phyloP scores from a whole-genome alignment of 2,797 vertebrate genomes.

The Rhabdophis nuchalis region DNA sequence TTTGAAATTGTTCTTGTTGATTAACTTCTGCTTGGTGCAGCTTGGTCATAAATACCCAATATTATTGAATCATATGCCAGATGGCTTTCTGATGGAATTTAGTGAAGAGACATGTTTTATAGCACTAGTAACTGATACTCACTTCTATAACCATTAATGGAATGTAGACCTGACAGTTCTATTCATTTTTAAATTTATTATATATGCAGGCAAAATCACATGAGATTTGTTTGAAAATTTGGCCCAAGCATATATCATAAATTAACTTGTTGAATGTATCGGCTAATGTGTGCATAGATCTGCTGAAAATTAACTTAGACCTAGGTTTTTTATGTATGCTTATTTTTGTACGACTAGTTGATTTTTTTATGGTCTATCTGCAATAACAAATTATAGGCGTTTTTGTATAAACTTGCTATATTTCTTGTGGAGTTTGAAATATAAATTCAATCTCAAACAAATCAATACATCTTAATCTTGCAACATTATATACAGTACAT shows the following conservation, averaged over 20 bases:
- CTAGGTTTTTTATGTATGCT: neutral
- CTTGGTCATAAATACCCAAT: neutral
- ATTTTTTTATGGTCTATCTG: neutral
- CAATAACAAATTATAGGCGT: neutral
- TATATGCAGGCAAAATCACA: neutral
- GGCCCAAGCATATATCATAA: neutral
- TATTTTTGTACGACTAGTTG: neutral
- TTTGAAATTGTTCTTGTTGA: neutral
- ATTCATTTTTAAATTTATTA: neutral
- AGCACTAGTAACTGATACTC: neutral
- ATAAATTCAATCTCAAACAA: neutral
- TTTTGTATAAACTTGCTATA: neutral
- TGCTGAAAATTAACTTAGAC: neutral
- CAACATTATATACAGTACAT: neutral
- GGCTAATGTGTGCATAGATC: neutral
- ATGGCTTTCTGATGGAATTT: neutral
- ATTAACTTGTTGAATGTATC: neutral
- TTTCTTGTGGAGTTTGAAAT: neutral
- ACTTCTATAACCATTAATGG: neutral
- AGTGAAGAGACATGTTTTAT: neutral
- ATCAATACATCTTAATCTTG: neutral
- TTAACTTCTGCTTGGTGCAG: neutral
- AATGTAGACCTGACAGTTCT: neutral
- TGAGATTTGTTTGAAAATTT: neutral
- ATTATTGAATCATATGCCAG: neutral